Evolutionary conservation across 2,888 invertebrate species (phyloP).

Genomic region (Notodonta ziczac): DNA sequence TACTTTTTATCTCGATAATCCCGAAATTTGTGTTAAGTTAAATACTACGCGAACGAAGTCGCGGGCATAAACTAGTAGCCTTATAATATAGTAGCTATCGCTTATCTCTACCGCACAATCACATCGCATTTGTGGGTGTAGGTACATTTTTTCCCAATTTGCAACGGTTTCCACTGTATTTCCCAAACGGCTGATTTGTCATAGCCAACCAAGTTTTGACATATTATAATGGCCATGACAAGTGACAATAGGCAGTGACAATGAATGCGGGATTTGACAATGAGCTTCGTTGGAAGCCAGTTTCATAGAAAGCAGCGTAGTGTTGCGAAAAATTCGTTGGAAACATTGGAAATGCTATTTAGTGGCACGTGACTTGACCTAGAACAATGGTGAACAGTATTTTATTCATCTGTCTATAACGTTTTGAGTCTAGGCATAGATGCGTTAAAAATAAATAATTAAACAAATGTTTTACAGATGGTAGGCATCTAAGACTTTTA

Average conservation of each 20-base stretch:
- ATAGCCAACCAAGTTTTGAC: slow-evolving; percentile 27
- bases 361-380: slow-evolving; percentile 5
- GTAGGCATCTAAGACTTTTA: too few relatives aligned
- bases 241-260: slow-evolving; percentile 36
- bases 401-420: too few relatives aligned
- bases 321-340: slow-evolving; percentile 11
- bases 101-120: slow-evolving; percentile 4
- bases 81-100: neutral
- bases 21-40: too few relatives aligned
- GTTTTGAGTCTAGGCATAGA: too few relatives aligned
- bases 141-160: slow-evolving; percentile 29
- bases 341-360: neutral
- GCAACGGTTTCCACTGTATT: slow-evolving; percentile 34
- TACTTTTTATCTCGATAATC: too few relatives aligned
- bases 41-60: too few relatives aligned
- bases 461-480: too few relatives aligned
- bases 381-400: neutral
- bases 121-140: slow-evolving; percentile 18
- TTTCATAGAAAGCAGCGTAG: slow-evolving; percentile 17
- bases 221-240: slow-evolving; percentile 27
- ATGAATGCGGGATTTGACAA: slow-evolving; percentile 13
- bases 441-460: too few relatives aligned
- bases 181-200: slow-evolving; percentile 38
- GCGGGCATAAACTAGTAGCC: too few relatives aligned
- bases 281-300: slow-evolving; percentile 10